Evolutionary conservation across 2,888 invertebrate species (phyloP).

Genomic region (Stramonita haemastoma): DNA sequence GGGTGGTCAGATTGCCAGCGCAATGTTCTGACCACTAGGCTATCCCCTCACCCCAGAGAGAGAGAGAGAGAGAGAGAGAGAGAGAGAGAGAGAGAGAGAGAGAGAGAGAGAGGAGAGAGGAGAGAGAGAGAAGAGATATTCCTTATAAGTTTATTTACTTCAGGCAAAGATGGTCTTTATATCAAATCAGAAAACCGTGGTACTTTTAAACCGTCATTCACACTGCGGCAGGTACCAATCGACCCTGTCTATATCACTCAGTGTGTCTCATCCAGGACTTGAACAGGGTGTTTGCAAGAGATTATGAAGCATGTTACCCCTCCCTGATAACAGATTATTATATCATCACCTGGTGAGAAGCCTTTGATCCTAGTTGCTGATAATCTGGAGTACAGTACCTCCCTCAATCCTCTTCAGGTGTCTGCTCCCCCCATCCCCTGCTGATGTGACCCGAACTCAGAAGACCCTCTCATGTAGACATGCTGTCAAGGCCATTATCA

Average conservation of each 20-base stretch:
- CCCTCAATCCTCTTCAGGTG: too few species aligned
- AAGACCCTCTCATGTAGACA: too few species aligned
- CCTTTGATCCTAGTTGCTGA: neutral
- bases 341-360: neutral
- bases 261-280: neutral
- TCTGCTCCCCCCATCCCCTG: too few species aligned
- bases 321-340: neutral
- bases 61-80: neutral
- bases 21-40: too few species aligned
- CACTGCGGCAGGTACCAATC: neutral
- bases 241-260: neutral
- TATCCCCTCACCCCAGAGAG: neutral
- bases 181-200: neutral
- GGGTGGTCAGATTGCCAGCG: too few species aligned
- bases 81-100: constrained; percentile 21
- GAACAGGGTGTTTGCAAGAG: neutral
- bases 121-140: neutral
- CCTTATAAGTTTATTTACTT: neutral
- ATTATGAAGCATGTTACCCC: neutral
- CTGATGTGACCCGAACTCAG: too few species aligned
- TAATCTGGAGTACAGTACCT: too few species aligned
- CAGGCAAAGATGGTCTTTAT: too few species aligned
- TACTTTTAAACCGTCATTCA: neutral
- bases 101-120: neutral
- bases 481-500: too few species aligned